A percentile compares a stretch with the other conserved stretches of the same genome.
These are phyloP conservation scores for Etheostoma spectabile DNA, from an alignment of 2,113 vertebrate species.

Conservation along the genomic window DNA sequence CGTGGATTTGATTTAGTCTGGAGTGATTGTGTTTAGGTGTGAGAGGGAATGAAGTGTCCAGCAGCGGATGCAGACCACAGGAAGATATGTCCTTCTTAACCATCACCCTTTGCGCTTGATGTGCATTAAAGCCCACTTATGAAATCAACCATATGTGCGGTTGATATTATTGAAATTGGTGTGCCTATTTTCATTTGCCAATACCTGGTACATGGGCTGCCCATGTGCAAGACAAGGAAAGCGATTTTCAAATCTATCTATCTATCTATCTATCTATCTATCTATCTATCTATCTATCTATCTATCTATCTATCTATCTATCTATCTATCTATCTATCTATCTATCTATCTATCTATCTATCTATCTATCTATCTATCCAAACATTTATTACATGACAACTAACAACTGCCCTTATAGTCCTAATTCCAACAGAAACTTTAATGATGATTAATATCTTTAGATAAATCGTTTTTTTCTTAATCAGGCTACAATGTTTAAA, in stretches of 20 bases:
- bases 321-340: conserved; percentile 25
- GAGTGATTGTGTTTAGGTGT: too few relatives aligned
- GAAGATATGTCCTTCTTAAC: too few relatives aligned
- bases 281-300: conserved; percentile 50
- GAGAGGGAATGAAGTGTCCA: too few relatives aligned
- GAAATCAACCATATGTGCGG: not conserved
- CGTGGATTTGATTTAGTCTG: not conserved
- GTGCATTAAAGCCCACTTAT: not conserved
- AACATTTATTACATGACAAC: not conserved
- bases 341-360: conserved; percentile 21
- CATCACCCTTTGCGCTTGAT: not conserved
- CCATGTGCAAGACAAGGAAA: too few relatives aligned
- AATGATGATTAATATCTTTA: not conserved
- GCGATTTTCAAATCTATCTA: not conserved
- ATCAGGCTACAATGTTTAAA: not conserved
- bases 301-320: conserved; percentile 29
- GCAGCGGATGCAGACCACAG: too few relatives aligned
- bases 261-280: conserved; percentile 11
- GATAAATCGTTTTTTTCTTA: not conserved
- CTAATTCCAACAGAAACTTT: not conserved
- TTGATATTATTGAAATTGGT: too few relatives aligned
- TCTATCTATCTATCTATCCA: conserved; percentile 30
- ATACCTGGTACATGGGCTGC: too few relatives aligned
- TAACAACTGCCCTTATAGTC: not conserved
- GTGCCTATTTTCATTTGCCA: too few relatives aligned